Evolutionary conservation across 2,113 vertebrate genomes (phyloP).

Genomic region (Macquaria ambigua): DNA sequence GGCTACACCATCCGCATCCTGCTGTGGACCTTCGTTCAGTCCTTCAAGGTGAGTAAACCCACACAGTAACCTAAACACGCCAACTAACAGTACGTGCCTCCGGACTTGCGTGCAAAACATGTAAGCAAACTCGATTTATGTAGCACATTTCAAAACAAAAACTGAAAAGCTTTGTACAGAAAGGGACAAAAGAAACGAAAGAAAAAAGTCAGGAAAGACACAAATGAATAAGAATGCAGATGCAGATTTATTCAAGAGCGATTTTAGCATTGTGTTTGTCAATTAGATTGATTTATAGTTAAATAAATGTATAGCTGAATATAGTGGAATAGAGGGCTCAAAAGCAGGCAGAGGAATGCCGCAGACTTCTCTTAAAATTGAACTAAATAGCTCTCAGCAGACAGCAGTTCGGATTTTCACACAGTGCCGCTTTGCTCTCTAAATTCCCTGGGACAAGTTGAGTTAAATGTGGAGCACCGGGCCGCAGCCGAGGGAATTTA

Average conservation of each 20-base stretch:
- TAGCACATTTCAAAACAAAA: not conserved
- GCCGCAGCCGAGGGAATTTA: constrained; percentile 49
- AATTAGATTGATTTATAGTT: not conserved
- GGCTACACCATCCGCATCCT: constrained; percentile 99
- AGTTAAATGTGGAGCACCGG: constrained; percentile 46
- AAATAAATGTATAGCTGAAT: not conserved
- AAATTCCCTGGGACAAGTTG: constrained; percentile 54
- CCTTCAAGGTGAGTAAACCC: constrained; percentile 91
- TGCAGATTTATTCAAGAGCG: not conserved
- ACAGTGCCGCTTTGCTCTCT: constrained; percentile 26
- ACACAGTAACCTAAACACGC: not conserved
- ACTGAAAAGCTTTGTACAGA: not conserved
- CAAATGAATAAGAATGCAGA: not conserved
- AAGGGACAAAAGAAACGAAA: too few relatives aligned
- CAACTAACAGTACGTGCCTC: not conserved
- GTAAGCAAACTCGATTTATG: not conserved
- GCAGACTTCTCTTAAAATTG: constrained; percentile 22
- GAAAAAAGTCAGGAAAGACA: not conserved
- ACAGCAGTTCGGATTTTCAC: constrained; percentile 42
- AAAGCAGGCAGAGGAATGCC: not conserved
- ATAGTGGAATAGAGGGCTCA: not conserved
- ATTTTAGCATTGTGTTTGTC: not conserved
- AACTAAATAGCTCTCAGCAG: constrained; percentile 34
- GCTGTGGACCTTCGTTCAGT: constrained; percentile 99
- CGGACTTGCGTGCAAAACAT: not conserved